Evolutionary conservation across 2,113 vertebrate genomes (phyloP).

Genomic region (Carollia perspicillata): DNA sequence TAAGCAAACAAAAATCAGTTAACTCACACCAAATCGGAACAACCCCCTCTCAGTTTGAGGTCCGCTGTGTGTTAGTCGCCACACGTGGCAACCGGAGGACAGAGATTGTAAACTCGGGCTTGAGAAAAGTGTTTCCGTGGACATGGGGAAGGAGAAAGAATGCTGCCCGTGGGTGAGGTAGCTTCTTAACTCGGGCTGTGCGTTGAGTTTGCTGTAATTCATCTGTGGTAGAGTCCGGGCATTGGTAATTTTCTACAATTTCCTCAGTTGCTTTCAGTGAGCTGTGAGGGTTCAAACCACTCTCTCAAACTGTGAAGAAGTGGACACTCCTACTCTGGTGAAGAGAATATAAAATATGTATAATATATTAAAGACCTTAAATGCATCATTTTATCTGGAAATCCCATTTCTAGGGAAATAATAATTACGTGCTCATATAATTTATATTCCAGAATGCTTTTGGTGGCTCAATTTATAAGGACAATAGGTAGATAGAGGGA

Average conservation of each 20-base stretch:
- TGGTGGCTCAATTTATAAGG: not conserved
- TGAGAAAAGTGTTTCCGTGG: not conserved
- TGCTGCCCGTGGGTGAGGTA: not conserved
- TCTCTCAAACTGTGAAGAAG: not conserved
- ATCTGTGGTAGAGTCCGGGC: not conserved
- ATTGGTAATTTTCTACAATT: not conserved
- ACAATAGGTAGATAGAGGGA: not conserved
- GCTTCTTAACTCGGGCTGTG: not conserved
- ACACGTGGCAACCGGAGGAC: fast-evolving
- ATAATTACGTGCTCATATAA: not conserved
- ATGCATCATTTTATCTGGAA: not conserved
- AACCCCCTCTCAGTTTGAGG: not conserved
- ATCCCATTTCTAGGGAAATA: not conserved
- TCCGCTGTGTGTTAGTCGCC: not conserved
- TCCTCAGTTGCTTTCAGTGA: not conserved
- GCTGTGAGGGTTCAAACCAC: not conserved
- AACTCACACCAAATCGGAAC: not conserved
- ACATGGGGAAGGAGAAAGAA: not conserved
- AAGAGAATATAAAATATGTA: not conserved
- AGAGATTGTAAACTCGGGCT: not conserved
- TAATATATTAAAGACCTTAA: not conserved
- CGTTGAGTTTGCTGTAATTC: not conserved
- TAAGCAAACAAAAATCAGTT: not conserved
- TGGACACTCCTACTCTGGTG: not conserved
- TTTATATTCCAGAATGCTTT: not conserved